Evolutionary conservation across 2,888 invertebrate species (phyloP).

Genomic region (Gymnocheta viridis): DNA sequence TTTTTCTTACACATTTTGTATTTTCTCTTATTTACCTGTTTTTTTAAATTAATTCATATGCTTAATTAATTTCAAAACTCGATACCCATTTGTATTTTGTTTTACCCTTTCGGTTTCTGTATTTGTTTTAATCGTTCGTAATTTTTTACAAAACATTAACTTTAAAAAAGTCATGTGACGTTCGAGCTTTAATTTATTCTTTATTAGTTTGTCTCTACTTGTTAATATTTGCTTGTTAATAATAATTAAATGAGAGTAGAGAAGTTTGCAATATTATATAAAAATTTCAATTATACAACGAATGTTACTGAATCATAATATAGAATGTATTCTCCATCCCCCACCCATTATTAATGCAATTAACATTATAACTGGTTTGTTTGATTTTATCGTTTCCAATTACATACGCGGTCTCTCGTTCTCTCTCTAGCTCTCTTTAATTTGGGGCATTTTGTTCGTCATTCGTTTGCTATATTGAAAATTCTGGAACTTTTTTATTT

Average conservation of each 20-base stretch:
- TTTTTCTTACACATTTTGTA: neutral
- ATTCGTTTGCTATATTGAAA: slow-evolving; percentile 1
- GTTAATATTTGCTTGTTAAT: neutral
- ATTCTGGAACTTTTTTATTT: slow-evolving; percentile 12
- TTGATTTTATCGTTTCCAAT: slow-evolving; percentile 20
- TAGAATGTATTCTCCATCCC: neutral
- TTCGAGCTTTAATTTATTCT: slow-evolving; percentile 8
- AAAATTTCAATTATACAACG: slow-evolving; percentile 31
- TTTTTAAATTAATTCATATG: neutral
- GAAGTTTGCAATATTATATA: neutral
- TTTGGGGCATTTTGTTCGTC: neutral
- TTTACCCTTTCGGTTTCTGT: neutral
- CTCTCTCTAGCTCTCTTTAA: neutral
- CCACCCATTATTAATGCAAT: neutral
- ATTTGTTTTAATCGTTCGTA: neutral
- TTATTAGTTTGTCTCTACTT: slow-evolving; percentile 4
- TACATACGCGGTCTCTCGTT: neutral
- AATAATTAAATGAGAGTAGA: neutral
- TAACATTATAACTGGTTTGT: slow-evolving; percentile 61
- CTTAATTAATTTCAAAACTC: neutral
- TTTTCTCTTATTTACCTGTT: slow-evolving; percentile 10
- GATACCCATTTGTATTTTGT: slow-evolving; percentile 3
- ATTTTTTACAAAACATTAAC: slow-evolving; percentile 20
- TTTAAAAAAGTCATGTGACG: slow-evolving; percentile 45
- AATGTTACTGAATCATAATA: slow-evolving; percentile 26